Conservation (phyloP, 2,797 vertebrate genomes). For the Cottoperca gobio region DNA sequence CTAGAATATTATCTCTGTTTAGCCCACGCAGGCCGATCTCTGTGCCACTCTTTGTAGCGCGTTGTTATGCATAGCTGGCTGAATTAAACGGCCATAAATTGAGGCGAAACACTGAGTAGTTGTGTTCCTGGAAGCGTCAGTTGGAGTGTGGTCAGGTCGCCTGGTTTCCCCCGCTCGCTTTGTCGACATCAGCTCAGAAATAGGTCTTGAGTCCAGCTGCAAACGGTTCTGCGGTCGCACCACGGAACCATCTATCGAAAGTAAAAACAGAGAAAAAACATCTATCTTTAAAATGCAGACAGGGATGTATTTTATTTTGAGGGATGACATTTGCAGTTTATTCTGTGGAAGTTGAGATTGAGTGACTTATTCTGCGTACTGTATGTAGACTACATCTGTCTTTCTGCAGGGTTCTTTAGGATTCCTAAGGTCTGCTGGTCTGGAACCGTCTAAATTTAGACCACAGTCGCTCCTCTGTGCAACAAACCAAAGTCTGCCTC, state of each 20-base stretch:
- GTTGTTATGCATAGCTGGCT: constrained; percentile 74
- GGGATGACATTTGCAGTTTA: constrained; percentile 45
- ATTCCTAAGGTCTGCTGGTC: constrained; percentile 68
- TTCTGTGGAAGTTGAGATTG: constrained; percentile 28
- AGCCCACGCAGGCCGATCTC: constrained; percentile 61
- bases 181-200: constrained; percentile 81
- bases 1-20: constrained; percentile 66
- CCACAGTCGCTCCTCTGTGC: constrained; percentile 61
- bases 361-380: constrained; percentile 25
- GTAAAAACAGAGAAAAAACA: constrained; percentile 58
- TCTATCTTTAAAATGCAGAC: constrained; percentile 67
- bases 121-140: constrained; percentile 75
- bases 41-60: constrained; percentile 66
- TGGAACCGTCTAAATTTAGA: constrained; percentile 81
- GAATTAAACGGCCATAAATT: constrained; percentile 73
- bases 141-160: constrained; percentile 76
- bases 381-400: constrained; percentile 12
- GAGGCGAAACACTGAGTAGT: constrained; percentile 77
- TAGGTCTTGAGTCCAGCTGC: constrained; percentile 78
- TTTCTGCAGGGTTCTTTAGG: constrained; percentile 50
- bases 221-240: constrained; percentile 75
- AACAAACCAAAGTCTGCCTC: constrained; percentile 58
- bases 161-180: constrained; percentile 72
- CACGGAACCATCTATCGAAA: constrained; percentile 74
- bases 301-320: constrained; percentile 54